phyloP scores from a whole-genome alignment of 37 sponge, comb jelly and placozoan genomes.

The Spongilla lacustris region DNA sequence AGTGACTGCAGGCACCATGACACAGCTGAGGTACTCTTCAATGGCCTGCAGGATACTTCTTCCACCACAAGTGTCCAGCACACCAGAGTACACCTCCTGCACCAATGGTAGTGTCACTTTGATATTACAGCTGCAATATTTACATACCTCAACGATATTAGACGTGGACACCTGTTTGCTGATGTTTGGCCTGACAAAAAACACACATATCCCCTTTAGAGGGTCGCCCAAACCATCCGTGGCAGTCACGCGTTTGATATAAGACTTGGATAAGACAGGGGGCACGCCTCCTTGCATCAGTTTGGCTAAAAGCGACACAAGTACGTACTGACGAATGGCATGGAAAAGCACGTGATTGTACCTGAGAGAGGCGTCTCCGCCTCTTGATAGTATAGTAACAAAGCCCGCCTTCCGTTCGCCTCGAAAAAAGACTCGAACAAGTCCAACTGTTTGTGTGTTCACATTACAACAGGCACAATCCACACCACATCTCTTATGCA shows the following conservation, averaged over 20 bases:
- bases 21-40: conserved; percentile 52
- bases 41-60: conserved; percentile 70
- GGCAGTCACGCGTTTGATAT: conserved; percentile 50
- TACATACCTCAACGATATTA: conserved; percentile 68
- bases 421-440: conserved; percentile 76
- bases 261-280: conserved; percentile 14
- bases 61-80: conserved; percentile 63
- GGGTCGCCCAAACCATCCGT: conserved; percentile 81
- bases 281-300: conserved; percentile 24
- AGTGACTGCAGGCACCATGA: conserved; percentile 84
- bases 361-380: conserved; percentile 68
- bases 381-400: conserved; percentile 84
- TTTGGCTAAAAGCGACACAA: conserved; percentile 15
- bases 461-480: not conserved
- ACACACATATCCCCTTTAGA: conserved; percentile 75
- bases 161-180: conserved; percentile 57
- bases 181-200: conserved; percentile 68
- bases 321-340: not conserved
- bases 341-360: not conserved
- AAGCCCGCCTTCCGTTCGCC: conserved; percentile 76
- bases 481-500: too few species aligned
- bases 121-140: too few species aligned
- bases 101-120: not conserved
- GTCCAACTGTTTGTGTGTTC: conserved; percentile 63
- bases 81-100: conserved; percentile 75